These are phyloP conservation scores for Aethina tumida DNA, from an alignment of 1,140 invertebrate genomes.

Conservation along the genomic window DNA sequence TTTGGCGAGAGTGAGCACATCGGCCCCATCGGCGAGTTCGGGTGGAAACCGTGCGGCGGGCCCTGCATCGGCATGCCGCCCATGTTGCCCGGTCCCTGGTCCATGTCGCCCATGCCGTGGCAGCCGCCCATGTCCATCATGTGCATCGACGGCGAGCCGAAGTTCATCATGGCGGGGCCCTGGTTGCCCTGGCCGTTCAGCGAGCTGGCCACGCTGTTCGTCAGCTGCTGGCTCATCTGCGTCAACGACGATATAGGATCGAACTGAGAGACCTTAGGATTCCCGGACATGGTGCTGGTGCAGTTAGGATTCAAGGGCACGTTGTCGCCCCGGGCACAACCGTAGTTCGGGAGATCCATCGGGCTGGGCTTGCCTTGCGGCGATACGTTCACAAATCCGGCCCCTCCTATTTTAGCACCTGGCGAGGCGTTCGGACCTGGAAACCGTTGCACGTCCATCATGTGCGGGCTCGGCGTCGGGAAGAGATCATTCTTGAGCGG, in stretches of 20 bases:
- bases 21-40: constrained; percentile 36
- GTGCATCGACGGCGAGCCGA: constrained; percentile 47
- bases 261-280: constrained; percentile 57
- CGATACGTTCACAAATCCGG: constrained; percentile 32
- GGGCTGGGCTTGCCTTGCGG: constrained; percentile 32
- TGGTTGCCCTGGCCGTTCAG: constrained; percentile 41
- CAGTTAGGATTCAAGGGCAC: constrained; percentile 74
- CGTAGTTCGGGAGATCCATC: constrained; percentile 33
- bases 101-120: constrained; percentile 35
- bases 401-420: constrained; percentile 31
- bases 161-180: constrained; percentile 47
- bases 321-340: constrained; percentile 57
- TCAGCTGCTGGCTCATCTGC: constrained; percentile 87
- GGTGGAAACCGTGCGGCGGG: constrained; percentile 33
- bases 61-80: constrained; percentile 33
- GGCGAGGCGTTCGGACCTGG: constrained; percentile 32
- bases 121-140: constrained; percentile 39
- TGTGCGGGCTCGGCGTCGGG: constrained; percentile 33
- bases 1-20: constrained; percentile 38
- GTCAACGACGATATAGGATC: constrained; percentile 89
- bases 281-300: constrained; percentile 48
- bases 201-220: constrained; percentile 55
- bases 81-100: constrained; percentile 30
- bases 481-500: constrained; percentile 33
- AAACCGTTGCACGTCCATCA: constrained; percentile 35